phyloP scores from a whole-genome alignment of 2,113 vertebrate genomes.

The Bothrops jararaca region DNA sequence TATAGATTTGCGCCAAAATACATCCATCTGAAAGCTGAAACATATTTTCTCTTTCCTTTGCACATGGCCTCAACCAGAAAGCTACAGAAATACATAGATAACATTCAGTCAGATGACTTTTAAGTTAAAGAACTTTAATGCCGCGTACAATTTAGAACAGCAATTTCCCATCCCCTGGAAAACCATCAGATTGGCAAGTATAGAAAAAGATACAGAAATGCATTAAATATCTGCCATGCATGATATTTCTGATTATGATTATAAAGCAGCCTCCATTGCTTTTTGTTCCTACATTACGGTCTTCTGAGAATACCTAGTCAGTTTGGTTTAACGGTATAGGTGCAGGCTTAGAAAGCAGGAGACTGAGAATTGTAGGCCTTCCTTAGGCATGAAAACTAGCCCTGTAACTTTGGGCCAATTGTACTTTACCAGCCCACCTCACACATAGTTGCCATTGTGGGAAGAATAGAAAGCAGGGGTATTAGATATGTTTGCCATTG shows the following conservation, averaged over 20 bases:
- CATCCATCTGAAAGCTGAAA: neutral
- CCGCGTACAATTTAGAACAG: neutral
- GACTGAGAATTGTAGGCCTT: neutral
- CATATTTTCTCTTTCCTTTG: neutral
- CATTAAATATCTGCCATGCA: neutral
- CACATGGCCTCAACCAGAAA: neutral
- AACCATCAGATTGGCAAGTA: neutral
- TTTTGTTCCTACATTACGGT: neutral
- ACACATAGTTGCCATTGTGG: neutral
- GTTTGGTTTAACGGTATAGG: neutral
- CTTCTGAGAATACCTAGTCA: neutral
- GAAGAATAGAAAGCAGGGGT: neutral
- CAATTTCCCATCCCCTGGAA: neutral
- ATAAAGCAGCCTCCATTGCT: neutral
- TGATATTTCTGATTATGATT: neutral
- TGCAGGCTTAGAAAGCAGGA: neutral
- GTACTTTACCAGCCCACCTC: neutral
- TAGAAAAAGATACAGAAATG: neutral
- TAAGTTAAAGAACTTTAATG: neutral
- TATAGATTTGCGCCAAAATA: neutral
- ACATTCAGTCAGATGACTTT: neutral
- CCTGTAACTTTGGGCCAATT: neutral
- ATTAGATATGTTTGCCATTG: neutral
- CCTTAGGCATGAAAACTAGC: neutral
- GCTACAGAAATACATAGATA: neutral